Base-by-base conservation (phyloP, 2,888 invertebrate species). In the Hypomecis punctinalis region DNA sequence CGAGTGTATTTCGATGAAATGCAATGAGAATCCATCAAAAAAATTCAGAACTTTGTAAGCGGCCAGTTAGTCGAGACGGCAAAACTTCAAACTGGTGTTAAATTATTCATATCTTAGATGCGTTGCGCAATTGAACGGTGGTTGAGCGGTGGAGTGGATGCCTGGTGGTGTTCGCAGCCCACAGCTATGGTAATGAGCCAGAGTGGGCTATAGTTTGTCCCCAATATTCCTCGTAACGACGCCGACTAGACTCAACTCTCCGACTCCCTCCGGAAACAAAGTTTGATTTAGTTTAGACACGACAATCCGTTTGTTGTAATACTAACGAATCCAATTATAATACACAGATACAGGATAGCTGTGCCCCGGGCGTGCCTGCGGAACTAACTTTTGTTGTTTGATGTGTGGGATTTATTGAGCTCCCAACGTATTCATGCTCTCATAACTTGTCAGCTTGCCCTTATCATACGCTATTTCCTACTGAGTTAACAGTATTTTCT, bases 281-380 rank as follows among this genome's bases (percentile, higher is more conserved):
- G 84, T 91, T 91, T 90, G 87, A 90, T 91, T 90, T 86, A 89
- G 89, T 90, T 90, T 83, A 86, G 86, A 88, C 82, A 82, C 82
- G 85, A 85, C 85, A 86, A 86, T 89, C 85, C 82, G 85, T 81
- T 85, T 85, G 81, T 81, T 80, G 81, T 82, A 80, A 82, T 82
- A 78, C 80, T 82, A 83, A 83, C 81, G 79, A 85, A 87, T 82
- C 84, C 82, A 86, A 87, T 87, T 87, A 84, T 61, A 79, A 78
- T 74, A 71, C 75, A 69, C 60, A 61, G 61, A 62, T 68, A 61
- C 66, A 71, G 68, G 67, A 58, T 68, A 68, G 51, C 61, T 70
- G n/a, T 37, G 53, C 61, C 62, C 46, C 56, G 56, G 61, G 46
- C 66, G 61, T 74, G 64, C 66, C 67, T 71, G 55, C 64, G 69